Base-by-base conservation (phyloP, 2,113 vertebrate genomes). In the Shinisaurus crocodilurus region DNA sequence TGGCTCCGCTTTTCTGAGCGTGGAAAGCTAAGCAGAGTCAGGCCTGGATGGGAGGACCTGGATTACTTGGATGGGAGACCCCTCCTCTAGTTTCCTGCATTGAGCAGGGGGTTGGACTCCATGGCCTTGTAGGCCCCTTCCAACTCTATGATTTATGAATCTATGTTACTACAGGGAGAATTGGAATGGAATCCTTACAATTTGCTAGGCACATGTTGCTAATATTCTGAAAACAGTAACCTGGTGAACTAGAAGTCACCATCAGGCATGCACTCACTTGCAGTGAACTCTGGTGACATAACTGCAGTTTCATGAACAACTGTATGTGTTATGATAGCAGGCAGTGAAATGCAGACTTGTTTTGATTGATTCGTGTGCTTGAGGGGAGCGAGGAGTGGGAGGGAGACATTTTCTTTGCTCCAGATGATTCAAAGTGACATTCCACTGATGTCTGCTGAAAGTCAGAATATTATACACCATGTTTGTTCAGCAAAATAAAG, bases 361-460 rank as follows among this genome's bases (percentile, higher is more conserved):
- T n/a, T 23, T 90, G 65, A 93, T 23, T 90, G 54, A 93, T 88
- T 50, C 25, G 27, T 69, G 54, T 79, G 3, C 23, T 69, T 74
- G 60, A 85, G 82, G 82, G 80, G 86, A 76, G 15, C 9, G 7
- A 15, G 86, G 54, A 6, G 70, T 5, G 89, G 40, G 20, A 83
- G 0, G 3, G 27, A 84, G 18, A 81, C 54, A 45, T 90, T 91
- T 86, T 80, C 40, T 57, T 6, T 81, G 90, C 74, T 83, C 43
- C 90, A 57, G 60, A 87, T 82, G 48, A 92, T 94, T 94, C 85
- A 75, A 40, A 89, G 63, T 86, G 91, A 94, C 13, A 89, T 83
- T 65, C 50, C 91, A 45, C 85, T 89, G 70, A 89, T 91, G 92
- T 57, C n/a, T 86, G 29, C 54, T 82, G 89, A 91, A 91, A 88